phyloP scores from a whole-genome alignment of 2,888 invertebrate species.

The Tuta absoluta region DNA sequence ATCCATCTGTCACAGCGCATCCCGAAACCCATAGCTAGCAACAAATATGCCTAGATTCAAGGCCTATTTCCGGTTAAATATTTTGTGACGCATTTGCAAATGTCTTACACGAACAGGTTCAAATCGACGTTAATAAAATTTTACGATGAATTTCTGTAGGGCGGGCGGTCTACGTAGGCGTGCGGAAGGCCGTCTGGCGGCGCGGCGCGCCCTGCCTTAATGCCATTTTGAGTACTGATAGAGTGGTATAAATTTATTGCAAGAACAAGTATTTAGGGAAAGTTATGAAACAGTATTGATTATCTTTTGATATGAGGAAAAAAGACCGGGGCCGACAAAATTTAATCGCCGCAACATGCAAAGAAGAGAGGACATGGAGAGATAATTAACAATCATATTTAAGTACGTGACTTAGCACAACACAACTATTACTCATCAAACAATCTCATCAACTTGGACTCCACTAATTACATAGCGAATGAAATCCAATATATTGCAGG shows the following conservation, averaged over 20 bases:
- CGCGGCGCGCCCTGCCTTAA: constrained; percentile 45
- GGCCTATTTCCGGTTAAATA: background rate
- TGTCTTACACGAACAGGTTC: constrained; percentile 27
- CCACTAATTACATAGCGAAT: too few relatives aligned
- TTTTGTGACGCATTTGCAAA: constrained; percentile 25
- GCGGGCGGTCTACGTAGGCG: constrained; percentile 39
- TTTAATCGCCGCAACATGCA: too few relatives aligned
- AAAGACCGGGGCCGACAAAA: too few relatives aligned
- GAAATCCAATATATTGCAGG: too few relatives aligned
- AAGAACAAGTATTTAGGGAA: constrained; percentile 38
- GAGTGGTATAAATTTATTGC: constrained; percentile 44
- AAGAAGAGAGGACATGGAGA: too few relatives aligned
- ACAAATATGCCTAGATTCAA: background rate
- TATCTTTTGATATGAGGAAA: too few relatives aligned
- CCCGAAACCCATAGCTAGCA: background rate
- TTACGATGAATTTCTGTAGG: constrained; percentile 50
- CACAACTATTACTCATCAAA: too few relatives aligned
- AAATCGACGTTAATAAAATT: constrained; percentile 44
- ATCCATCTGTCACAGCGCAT: constrained; percentile 49
- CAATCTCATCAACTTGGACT: too few relatives aligned
- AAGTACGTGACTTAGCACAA: too few relatives aligned
- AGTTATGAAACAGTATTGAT: constrained; percentile 20
- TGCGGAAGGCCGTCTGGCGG: constrained; percentile 54
- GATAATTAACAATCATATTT: too few relatives aligned
- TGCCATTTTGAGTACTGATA: constrained; percentile 49